A percentile compares a stretch with the other conserved stretches of the same genome.
These are phyloP conservation scores for Eurois occulta DNA, from an alignment of 2,888 invertebrate species.

Conservation along the genomic window DNA sequence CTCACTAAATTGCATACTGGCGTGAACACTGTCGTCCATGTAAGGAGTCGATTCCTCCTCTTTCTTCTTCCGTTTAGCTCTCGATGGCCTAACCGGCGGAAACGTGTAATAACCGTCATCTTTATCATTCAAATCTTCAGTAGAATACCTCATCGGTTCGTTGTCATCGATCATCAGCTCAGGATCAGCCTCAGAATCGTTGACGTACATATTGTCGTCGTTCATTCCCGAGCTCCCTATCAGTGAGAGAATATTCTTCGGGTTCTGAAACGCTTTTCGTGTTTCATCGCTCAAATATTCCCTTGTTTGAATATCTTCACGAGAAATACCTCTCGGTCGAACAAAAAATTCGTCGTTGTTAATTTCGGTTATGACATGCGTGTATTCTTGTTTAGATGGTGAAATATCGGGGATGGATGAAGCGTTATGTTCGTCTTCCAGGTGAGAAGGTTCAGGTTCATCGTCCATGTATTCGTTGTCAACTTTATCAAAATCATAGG, in stretches of 20 bases:
- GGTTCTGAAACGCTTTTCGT: conserved; percentile 93
- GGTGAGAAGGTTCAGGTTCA: conserved; percentile 73
- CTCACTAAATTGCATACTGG: conserved; percentile 86
- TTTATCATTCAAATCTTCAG: conserved; percentile 86
- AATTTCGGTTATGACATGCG: conserved; percentile 94
- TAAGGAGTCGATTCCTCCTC: conserved; percentile 81
- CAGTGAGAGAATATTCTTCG: conserved; percentile 92
- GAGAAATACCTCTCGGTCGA: conserved; percentile 95
- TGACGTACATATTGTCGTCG: conserved; percentile 81
- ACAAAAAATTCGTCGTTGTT: conserved; percentile 97
- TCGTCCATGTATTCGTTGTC: conserved; percentile 91
- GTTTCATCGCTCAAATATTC: conserved; percentile 95
- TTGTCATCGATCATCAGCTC: conserved; percentile 83
- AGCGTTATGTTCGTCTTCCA: conserved; percentile 73
- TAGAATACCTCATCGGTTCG: conserved; percentile 81
- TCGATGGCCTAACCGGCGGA: conserved; percentile 90
- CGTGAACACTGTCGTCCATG: conserved; percentile 85
- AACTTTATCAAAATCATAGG: conserved; percentile 90
- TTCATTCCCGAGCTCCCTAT: conserved; percentile 87
- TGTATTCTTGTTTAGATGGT: conserved; percentile 87
- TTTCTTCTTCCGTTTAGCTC: conserved; percentile 89
- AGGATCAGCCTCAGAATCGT: conserved; percentile 84
- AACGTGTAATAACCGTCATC: conserved; percentile 90
- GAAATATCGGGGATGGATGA: conserved; percentile 80
- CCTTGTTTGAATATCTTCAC: conserved; percentile 95